Evolutionary conservation across 2,888 invertebrate species (phyloP).

Genomic region (Anthrax anthrax): DNA sequence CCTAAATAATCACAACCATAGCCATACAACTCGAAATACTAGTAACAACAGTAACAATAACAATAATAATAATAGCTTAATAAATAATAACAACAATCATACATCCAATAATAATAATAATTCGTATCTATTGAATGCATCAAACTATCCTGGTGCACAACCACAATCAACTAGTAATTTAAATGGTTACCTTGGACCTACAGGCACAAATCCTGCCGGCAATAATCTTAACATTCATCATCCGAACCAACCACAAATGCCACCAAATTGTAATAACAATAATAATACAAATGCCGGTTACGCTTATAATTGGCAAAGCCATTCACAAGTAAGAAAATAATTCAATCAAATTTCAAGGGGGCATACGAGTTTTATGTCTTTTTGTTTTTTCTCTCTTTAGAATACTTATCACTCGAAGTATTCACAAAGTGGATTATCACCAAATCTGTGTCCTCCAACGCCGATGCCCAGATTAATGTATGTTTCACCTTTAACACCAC

Average conservation of each 20-base stretch:
- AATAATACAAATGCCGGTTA: conserved; percentile 19
- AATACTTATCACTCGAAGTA: conserved; percentile 12
- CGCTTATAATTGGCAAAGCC: conserved; percentile 29
- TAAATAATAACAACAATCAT: conserved; percentile 8
- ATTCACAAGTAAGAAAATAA: conserved; percentile 27
- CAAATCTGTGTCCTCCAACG: conserved; percentile 21
- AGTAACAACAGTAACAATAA: conserved; percentile 29
- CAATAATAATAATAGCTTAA: conserved; percentile 9
- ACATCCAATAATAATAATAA: conserved; percentile 15
- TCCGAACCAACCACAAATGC: conserved; percentile 19
- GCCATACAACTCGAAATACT: conserved; percentile 20
- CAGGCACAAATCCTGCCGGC: conserved; percentile 13
- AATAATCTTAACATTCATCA: conserved; percentile 16
- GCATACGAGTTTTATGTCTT: conserved; percentile 11
- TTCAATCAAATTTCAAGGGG: conserved; percentile 3
- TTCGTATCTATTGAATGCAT: conserved; percentile 16
- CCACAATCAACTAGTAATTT: conserved; percentile 16
- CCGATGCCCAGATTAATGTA: conserved; percentile 53
- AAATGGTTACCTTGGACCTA: conserved; percentile 16
- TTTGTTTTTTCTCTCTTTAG: conserved; percentile 1
- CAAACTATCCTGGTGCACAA: conserved; percentile 14
- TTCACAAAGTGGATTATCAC: conserved; percentile 3
- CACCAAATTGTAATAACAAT: conserved; percentile 11
- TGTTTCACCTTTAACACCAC: conserved; percentile 74
- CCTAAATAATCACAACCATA: conserved; percentile 13